Evolutionary conservation across 2,888 invertebrate genomes (phyloP), one percentile per base, ranked within the genome.

Genomic region (Pristionchus japonicus): DNA sequence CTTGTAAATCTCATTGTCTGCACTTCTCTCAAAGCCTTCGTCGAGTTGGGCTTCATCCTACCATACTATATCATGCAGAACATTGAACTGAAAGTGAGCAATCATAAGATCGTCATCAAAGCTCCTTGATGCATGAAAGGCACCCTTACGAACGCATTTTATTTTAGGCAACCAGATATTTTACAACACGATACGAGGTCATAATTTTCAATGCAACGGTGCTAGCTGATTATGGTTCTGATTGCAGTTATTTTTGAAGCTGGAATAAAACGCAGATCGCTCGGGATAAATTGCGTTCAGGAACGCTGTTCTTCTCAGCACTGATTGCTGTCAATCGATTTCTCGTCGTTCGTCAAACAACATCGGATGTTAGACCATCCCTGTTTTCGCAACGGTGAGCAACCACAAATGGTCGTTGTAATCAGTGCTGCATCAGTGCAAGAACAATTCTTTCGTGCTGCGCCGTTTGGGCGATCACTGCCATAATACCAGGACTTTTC

Each of bases 1-100:
- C 3, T 47, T 1, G 40, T 23, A 3, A 80, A 80, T 47, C 1
- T 43, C 7, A 80, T 80, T 2, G 11, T 80, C 23, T 80, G 80
- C 34, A 80, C 80, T 27, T 80, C 80, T 13, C 13, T 80, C 7
- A 80, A 80, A 43, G 80, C 43, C 3, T 40, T 80, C 27, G 80
- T 80, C 80, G 80, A 80, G n/a, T 23, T 80, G 80, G 80, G 40
- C 11, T 80, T 80, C n/a, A n/a, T 80, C 34, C 2, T 80, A 3
- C 80, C 80, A 1, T 80, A 80, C n/a, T 80, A 80, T 37, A 9
- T 80, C 43, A 80, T 80, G 11, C 80, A 47, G 17, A n/a, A n/a
- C n/a, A n/a, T n/a, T n/a, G n/a, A n/a, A n/a, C n/a, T n/a, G n/a
- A n/a, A n/a, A n/a, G n/a, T n/a, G n/a, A n/a, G n/a, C n/a, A n/a